Evolutionary conservation across 2,888 invertebrate genomes (phyloP).

Genomic region (Pherbina coryleti): DNA sequence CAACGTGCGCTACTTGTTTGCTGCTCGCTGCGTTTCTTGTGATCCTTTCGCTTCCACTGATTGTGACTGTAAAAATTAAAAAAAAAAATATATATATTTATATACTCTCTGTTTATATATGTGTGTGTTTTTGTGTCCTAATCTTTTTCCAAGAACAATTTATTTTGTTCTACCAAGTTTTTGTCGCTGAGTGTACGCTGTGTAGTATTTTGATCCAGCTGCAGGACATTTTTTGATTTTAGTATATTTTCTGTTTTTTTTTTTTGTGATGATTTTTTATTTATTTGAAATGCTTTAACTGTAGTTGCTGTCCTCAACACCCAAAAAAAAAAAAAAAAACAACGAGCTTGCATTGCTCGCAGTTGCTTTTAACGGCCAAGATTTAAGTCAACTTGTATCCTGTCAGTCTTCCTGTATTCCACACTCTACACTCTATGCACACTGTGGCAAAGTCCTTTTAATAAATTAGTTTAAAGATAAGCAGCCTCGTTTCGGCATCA

Average conservation of each 20-base stretch:
- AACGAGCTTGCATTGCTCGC: background rate
- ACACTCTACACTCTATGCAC: too few relatives aligned
- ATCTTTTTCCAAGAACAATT: slow-evolving; percentile 35
- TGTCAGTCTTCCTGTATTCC: background rate
- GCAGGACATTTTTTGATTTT: slow-evolving; percentile 18
- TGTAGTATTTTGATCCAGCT: slow-evolving; percentile 35
- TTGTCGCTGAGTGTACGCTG: slow-evolving; percentile 22
- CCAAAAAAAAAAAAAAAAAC: too few relatives aligned
- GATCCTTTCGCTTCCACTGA: background rate
- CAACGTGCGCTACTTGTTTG: background rate
- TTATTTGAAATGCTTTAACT: background rate
- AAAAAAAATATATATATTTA: too few relatives aligned
- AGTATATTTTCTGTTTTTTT: background rate
- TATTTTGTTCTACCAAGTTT: slow-evolving; percentile 37
- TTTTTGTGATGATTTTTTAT: background rate
- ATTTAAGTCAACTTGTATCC: background rate
- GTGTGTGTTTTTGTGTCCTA: background rate
- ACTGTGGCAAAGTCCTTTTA: slow-evolving; percentile 51
- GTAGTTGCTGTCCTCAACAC: background rate
- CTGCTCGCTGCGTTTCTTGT: background rate
- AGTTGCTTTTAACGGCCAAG: background rate
- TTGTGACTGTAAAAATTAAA: too few relatives aligned
- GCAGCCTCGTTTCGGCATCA: slow-evolving; percentile 38
- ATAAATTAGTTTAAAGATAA: slow-evolving; percentile 61
- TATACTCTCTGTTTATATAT: background rate